Evolutionary conservation across 2,113 vertebrate species (phyloP).

Genomic region (Notarius quadriscutis): DNA sequence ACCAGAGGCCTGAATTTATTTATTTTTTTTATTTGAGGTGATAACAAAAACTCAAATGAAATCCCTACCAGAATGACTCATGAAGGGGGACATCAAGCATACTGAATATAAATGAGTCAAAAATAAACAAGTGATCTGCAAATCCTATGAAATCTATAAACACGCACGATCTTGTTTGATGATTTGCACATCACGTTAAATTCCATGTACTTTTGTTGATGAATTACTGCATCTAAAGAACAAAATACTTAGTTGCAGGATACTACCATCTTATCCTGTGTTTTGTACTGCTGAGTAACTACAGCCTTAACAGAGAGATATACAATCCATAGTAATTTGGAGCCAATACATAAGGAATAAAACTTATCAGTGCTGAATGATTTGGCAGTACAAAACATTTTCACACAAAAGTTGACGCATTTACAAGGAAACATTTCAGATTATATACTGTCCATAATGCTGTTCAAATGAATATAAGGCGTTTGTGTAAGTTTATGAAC

Average conservation of each 20-base stretch:
- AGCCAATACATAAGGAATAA: slow-evolving; percentile 37
- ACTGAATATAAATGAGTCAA: slow-evolving; percentile 39
- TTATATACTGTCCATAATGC: slow-evolving; percentile 22
- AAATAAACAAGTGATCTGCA: slow-evolving; percentile 35
- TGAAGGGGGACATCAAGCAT: slow-evolving; percentile 37
- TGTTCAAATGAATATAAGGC: slow-evolving; percentile 41
- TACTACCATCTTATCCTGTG: background rate
- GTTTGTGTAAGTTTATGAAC: slow-evolving; percentile 13
- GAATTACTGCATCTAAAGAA: slow-evolving; percentile 49
- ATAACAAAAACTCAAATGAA: slow-evolving; percentile 60
- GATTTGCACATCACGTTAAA: slow-evolving; percentile 46
- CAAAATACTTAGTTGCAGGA: slow-evolving; percentile 42
- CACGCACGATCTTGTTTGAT: slow-evolving; percentile 23
- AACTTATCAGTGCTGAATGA: slow-evolving; percentile 42
- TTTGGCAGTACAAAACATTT: slow-evolving; percentile 38
- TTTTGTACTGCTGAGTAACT: slow-evolving; percentile 14
- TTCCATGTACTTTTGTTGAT: slow-evolving; percentile 35
- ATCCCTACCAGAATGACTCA: slow-evolving; percentile 55
- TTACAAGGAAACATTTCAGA: slow-evolving; percentile 6
- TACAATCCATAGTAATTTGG: slow-evolving; percentile 29
- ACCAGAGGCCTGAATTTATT: slow-evolving; percentile 50
- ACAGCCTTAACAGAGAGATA: slow-evolving; percentile 34
- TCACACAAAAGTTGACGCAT: slow-evolving; percentile 31
- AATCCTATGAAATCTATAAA: slow-evolving; percentile 3
- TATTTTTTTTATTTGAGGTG: slow-evolving; percentile 77